phyloP scores from a whole-genome alignment of 1,140 invertebrate genomes.

The roundworm (Caenorhabditis elegans) region WBcel235 BX284605.5:6016001-6016500 shows the following conservation, averaged over 20 bases:
- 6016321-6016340: conserved; percentile 98
- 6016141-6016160: background rate
- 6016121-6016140: background rate
- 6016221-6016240: conserved; percentile 97
- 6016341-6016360: conserved; percentile 95
- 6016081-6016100: background rate
- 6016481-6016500: conserved; percentile 98
- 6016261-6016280: conserved; percentile 99
- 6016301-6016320: conserved; percentile 91
- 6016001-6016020: background rate
- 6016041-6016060: background rate
- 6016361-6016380: conserved; percentile 97
- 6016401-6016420: conserved; percentile 95
- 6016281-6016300: conserved; percentile 98
- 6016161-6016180: background rate
- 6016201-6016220: conserved; percentile 98
- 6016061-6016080: conserved; percentile 9
- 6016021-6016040: background rate
- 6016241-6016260: conserved; percentile 98
- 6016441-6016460: background rate
- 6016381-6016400: conserved; percentile 95
- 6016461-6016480: conserved; percentile 77
- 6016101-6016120: conserved; percentile 8
- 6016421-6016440: conserved; percentile 73
- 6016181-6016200: conserved; percentile 20